Conservation (phyloP, 1,140 invertebrate genomes). For the Aphidius gifuensis region DNA sequence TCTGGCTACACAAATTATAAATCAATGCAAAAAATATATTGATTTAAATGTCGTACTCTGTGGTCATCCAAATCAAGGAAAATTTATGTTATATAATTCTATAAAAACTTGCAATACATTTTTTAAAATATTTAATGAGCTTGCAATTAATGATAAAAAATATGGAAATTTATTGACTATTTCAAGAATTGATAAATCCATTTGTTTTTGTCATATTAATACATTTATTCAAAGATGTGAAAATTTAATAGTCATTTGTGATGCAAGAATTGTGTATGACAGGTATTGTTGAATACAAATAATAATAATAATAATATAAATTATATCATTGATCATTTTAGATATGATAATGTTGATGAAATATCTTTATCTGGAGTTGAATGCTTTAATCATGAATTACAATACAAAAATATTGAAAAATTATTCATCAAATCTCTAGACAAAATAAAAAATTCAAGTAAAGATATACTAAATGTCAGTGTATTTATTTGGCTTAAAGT, state of each 20-base stretch:
- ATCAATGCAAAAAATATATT: constrained; percentile 68
- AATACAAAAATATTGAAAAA: constrained; percentile 63
- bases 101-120: constrained; percentile 76
- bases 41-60: constrained; percentile 70
- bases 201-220: constrained; percentile 82
- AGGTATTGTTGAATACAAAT: constrained; percentile 49
- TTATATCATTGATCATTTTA: constrained; percentile 25
- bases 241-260: constrained; percentile 81
- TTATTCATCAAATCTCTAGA: constrained; percentile 66
- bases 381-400: constrained; percentile 68
- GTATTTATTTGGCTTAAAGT: constrained; percentile 69
- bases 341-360: constrained; percentile 61
- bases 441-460: constrained; percentile 59
- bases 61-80: constrained; percentile 62
- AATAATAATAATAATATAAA: constrained; percentile 12
- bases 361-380: constrained; percentile 62
- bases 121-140: constrained; percentile 64
- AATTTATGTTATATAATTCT: constrained; percentile 67
- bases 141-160: constrained; percentile 21
- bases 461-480: constrained; percentile 71
- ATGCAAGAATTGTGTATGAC: constrained; percentile 70
- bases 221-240: constrained; percentile 81
- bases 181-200: constrained; percentile 60
- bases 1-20: constrained; percentile 80
- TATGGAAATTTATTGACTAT: constrained; percentile 4